These are phyloP conservation scores for Falcaria lacertinaria DNA, from an alignment of 2,888 invertebrate genomes.

Conservation along the genomic window DNA sequence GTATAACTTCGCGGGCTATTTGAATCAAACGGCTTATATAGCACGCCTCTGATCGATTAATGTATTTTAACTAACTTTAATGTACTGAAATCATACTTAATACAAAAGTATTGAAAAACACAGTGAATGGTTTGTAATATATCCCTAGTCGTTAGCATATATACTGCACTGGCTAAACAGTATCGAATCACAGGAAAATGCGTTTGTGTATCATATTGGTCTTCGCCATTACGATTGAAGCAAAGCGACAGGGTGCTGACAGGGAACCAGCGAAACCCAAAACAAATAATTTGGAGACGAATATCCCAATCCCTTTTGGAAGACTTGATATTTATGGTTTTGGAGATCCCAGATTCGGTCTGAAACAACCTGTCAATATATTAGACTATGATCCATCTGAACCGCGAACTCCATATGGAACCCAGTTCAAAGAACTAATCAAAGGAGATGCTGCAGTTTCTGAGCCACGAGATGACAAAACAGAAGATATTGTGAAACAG, in stretches of 20 bases:
- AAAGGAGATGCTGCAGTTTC: constrained; percentile 9
- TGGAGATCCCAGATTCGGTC: constrained; percentile 20
- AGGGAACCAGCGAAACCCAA: constrained; percentile 1
- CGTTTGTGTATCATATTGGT: constrained; percentile 16
- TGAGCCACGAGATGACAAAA: background rate
- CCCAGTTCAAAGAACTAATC: constrained; percentile 7
- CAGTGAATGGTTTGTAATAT: background rate
- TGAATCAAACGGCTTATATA: too few species aligned
- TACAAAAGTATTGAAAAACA: too few species aligned
- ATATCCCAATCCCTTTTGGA: constrained; percentile 36
- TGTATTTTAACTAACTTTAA: too few species aligned
- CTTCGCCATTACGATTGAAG: constrained; percentile 17
- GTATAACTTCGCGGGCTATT: too few species aligned
- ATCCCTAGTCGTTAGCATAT: background rate
- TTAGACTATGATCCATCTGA: constrained; percentile 3
- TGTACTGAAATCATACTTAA: too few species aligned
- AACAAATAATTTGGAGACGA: background rate
- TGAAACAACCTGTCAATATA: constrained; percentile 28
- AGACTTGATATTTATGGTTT: constrained; percentile 39
- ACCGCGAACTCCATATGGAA: constrained; percentile 18
- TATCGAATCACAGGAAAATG: constrained; percentile 25
- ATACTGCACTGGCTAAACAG: background rate
- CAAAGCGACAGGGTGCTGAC: constrained; percentile 4
- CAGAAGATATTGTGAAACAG: background rate
- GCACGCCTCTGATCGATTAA: too few species aligned